phyloP scores from a whole-genome alignment of 2,888 invertebrate species.

The Branchellion lobata region DNA sequence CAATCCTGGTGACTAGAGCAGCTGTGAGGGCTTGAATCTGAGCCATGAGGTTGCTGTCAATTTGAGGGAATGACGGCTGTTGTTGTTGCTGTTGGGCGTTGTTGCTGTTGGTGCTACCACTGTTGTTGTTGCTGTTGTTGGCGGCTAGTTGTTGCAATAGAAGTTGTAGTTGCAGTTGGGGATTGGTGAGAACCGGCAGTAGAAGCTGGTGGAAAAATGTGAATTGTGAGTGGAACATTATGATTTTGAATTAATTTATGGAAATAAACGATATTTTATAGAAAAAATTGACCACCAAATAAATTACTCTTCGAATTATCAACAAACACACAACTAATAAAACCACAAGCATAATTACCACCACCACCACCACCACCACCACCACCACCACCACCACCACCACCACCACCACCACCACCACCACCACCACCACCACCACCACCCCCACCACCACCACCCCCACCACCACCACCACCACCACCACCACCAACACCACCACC shows the following conservation, averaged over 20 bases:
- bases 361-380: no score
- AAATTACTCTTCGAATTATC: no score
- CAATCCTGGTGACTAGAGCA: slow-evolving; percentile 57
- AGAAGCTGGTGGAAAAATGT: not conserved
- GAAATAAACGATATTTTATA: no score
- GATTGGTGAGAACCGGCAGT: slow-evolving; percentile 47
- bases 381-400: no score
- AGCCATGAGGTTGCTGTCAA: slow-evolving; percentile 60
- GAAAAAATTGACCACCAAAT: no score
- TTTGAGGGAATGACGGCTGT: slow-evolving; percentile 52
- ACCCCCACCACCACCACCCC: no score
- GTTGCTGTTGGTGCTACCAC: no score
- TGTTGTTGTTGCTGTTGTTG: not conserved
- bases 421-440: no score
- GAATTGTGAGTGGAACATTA: not conserved
- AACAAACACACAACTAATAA: no score
- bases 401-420: not conserved
- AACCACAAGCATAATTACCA: no score
- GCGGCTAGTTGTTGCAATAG: slow-evolving; percentile 42
- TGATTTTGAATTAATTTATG: no score
- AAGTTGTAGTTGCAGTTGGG: slow-evolving; percentile 58
- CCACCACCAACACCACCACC: not conserved
- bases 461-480: no score
- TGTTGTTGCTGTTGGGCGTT: slow-evolving; percentile 54
- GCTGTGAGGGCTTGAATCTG: slow-evolving; percentile 61